These are phyloP conservation scores for Galerucella nymphaeae DNA, from an alignment of 2,888 invertebrate genomes.

Conservation along the genomic window DNA sequence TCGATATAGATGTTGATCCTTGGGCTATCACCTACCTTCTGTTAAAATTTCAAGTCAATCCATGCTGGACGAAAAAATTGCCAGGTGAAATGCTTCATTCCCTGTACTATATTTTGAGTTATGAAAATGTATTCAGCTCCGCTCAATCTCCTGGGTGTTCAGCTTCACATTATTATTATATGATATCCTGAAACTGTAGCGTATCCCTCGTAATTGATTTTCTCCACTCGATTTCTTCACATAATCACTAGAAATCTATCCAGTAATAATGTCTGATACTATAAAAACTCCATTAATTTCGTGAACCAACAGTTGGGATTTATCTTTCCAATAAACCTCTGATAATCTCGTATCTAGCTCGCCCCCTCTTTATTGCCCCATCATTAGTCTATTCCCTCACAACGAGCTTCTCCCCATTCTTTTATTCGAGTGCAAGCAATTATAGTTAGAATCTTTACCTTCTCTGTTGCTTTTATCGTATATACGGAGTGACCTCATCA, in stretches of 20 bases:
- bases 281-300: slow-evolving; percentile 12
- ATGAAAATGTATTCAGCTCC: too few species aligned
- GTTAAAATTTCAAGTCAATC: too few species aligned
- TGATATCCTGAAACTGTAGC: too few species aligned
- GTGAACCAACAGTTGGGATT: slow-evolving; percentile 23
- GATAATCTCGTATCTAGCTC: slow-evolving; percentile 21
- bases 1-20: too few species aligned
- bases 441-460: slow-evolving; percentile 9
- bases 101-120: too few species aligned
- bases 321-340: slow-evolving; percentile 24
- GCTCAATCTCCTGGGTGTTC: too few species aligned
- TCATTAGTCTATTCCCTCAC: slow-evolving; percentile 23
- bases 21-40: too few species aligned
- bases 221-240: too few species aligned
- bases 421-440: slow-evolving; percentile 12
- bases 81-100: too few species aligned
- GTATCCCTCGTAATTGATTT: too few species aligned
- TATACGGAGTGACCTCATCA: background rate
- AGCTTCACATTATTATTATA: too few species aligned
- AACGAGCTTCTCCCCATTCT: slow-evolving; percentile 4
- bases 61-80: too few species aligned
- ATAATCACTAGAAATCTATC: background rate
- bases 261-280: background rate
- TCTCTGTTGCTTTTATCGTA: background rate
- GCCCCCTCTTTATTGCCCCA: slow-evolving; percentile 21